Evolutionary conservation across 1,140 invertebrate genomes (phyloP).

Genomic region (Steinernema khuongi): DNA sequence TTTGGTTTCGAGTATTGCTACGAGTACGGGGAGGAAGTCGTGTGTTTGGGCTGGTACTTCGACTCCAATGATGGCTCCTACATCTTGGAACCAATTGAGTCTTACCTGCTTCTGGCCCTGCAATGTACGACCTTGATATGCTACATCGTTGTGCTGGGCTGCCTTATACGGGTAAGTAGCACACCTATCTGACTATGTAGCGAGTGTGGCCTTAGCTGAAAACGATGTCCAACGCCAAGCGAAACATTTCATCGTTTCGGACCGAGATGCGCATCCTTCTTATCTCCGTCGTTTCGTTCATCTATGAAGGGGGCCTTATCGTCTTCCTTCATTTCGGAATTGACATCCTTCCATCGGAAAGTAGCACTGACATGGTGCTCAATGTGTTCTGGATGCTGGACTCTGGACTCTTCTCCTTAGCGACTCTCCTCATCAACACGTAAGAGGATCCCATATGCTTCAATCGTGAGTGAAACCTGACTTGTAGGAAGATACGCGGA

Average conservation of each 20-base stretch:
- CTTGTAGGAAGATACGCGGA: too few relatives aligned
- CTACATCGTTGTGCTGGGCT: background rate
- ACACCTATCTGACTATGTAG: too few relatives aligned
- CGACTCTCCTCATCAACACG: background rate
- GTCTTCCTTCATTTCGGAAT: background rate
- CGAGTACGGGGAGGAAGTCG: background rate
- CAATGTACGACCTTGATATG: background rate
- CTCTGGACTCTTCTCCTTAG: background rate
- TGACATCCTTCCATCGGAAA: background rate
- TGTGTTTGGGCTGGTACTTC: background rate
- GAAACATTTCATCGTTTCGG: background rate
- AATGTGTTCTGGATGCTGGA: background rate
- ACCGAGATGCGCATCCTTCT: background rate
- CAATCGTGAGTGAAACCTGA: too few relatives aligned
- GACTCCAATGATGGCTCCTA: background rate
- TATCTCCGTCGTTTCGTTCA: background rate
- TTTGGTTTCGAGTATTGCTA: background rate
- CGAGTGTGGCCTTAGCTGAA: too few relatives aligned
- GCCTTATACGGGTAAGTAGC: background rate
- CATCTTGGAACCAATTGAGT: background rate
- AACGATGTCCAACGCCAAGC: background rate
- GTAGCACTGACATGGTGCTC: background rate
- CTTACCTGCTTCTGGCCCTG: background rate
- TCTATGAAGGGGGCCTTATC: background rate
- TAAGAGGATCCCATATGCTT: too few relatives aligned